Evolutionary conservation across 2,797 vertebrate species (phyloP), one percentile per base, ranked within the genome.

Genomic region (Sebastes goodei): DNA sequence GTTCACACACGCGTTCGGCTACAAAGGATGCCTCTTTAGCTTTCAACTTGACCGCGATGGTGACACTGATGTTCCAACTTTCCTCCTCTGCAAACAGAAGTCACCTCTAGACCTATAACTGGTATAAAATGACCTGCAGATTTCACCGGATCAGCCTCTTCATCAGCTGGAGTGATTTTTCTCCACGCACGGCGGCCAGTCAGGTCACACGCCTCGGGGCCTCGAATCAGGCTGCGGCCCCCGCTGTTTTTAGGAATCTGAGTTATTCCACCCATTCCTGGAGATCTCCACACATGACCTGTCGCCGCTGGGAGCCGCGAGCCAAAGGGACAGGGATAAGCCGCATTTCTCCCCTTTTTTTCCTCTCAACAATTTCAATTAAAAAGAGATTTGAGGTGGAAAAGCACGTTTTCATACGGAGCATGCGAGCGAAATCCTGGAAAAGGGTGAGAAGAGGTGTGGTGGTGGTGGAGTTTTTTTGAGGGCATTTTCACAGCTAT

Each of bases 311-410:
- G 92, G 90, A 92, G 92, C 89, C 78, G 33, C 21, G 57, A 80
- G 89, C 88, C 86, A 78, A 82, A 91, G 77, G 86, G 90, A 93
- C 82, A 20, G 80, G 89, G 93, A 94, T 96, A 96, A 96, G 95
- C 95, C 88, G 89, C 83, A 87, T 92, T 92, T 90, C 82, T 86
- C 72, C 61, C 57, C 72, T 52, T 52, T 52, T 91, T 71, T 94
- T 83, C 67, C 82, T 59, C 81, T 17, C 83, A 82, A 76, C 83
- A 73, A 88, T 92, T 96, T 96, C 95, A 96, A 95, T 96, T 96
- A 96, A 96, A 96, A 96, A 95, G 95, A 96, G 95, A 96, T 96
- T 96, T 96, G 88, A 93, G 86, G 86, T 89, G 91, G 85, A 93
- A 95, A 96, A 94, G 91, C 91, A 87, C 91, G 90, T 94, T 94